These are phyloP conservation scores for Siphamia tubifer DNA, from an alignment of 2,113 vertebrate species.

Conservation along the genomic window DNA sequence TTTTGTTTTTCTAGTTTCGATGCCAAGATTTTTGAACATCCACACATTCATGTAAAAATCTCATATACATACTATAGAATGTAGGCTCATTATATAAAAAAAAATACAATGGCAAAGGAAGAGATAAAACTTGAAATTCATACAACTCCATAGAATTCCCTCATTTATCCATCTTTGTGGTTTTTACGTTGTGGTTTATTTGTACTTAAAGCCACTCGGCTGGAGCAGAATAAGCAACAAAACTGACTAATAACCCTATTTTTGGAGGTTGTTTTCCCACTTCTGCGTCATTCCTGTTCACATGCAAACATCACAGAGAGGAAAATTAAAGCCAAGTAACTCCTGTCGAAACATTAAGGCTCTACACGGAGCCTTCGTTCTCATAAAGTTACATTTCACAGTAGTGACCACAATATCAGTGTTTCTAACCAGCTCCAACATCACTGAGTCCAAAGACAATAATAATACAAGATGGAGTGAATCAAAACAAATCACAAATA, in stretches of 20 bases:
- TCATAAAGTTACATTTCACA: slow-evolving; percentile 31
- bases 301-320: slow-evolving; percentile 33
- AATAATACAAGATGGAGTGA: slow-evolving; percentile 23
- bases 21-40: slow-evolving; percentile 78
- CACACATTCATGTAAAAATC: slow-evolving; percentile 81
- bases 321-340: slow-evolving; percentile 58
- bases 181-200: slow-evolving; percentile 24
- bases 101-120: slow-evolving; percentile 44
- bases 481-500: slow-evolving; percentile 4
- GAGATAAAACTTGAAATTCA: slow-evolving; percentile 10
- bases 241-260: background rate
- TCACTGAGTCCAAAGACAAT: slow-evolving; percentile 8
- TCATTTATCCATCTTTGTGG: slow-evolving; percentile 14
- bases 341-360: slow-evolving; percentile 33
- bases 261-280: background rate
- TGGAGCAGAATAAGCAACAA: slow-evolving; percentile 19
- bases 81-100: slow-evolving; percentile 43
- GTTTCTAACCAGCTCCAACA: slow-evolving; percentile 7
- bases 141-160: slow-evolving; percentile 4
- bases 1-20: slow-evolving; percentile 66
- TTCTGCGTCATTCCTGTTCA: slow-evolving; percentile 23
- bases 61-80: slow-evolving; percentile 72
- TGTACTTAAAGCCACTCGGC: slow-evolving; percentile 37
- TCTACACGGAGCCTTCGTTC: background rate
- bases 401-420: slow-evolving; percentile 16